A percentile compares a stretch with the other conserved stretches of the same genome.
phyloP scores from a whole-genome alignment of 2,113 vertebrate genomes.

The Bubo blakistoni region DNA sequence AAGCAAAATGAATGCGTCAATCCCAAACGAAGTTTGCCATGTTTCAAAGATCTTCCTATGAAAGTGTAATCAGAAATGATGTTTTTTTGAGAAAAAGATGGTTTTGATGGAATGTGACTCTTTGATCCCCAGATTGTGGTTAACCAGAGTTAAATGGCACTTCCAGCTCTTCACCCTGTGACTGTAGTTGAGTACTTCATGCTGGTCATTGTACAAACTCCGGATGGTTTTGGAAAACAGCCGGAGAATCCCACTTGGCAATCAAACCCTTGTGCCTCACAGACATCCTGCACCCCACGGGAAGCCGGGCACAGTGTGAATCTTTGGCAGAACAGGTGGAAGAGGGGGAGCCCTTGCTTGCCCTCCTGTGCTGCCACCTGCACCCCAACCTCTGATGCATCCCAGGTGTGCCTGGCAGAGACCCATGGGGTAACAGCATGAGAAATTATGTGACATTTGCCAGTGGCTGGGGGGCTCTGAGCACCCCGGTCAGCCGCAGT shows the following conservation, averaged over 20 bases:
- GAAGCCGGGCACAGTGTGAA: background rate
- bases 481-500: accelerated
- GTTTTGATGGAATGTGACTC: background rate
- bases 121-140: background rate
- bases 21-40: background rate
- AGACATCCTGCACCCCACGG: accelerated
- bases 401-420: background rate
- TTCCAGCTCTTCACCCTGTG: background rate
- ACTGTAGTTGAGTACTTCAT: background rate
- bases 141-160: background rate
- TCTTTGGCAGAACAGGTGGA: background rate
- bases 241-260: background rate
- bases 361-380: accelerated
- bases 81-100: background rate
- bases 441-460: accelerated
- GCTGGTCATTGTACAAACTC: background rate
- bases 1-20: background rate
- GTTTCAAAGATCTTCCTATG: background rate
- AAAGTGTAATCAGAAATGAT: background rate
- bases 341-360: background rate
- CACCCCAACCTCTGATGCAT: background rate
- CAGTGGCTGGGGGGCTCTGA: background rate
- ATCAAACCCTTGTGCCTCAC: accelerated
- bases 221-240: background rate
- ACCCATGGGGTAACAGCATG: accelerated